phyloP scores from a whole-genome alignment of 2,888 invertebrate genomes.

The Drosophila emarginata region DNA sequence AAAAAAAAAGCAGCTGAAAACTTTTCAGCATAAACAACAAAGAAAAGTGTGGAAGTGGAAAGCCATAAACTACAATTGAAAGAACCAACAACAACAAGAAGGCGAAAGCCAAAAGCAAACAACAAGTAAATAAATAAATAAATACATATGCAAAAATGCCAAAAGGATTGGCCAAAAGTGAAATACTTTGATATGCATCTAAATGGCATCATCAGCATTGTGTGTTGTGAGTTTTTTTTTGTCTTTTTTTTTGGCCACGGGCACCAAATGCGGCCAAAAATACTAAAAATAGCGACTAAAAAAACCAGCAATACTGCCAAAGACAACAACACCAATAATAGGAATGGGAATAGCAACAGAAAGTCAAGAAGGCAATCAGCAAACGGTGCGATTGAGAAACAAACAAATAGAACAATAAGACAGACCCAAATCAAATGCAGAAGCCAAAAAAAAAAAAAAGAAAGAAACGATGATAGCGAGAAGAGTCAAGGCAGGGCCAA shows the following conservation, averaged over 20 bases:
- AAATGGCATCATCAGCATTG: conserved; percentile 75
- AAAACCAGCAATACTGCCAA: background rate
- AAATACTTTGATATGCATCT: conserved; percentile 75
- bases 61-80: conserved; percentile 69
- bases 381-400: conserved; percentile 59
- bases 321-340: conserved; percentile 7
- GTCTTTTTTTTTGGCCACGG: conserved; percentile 19
- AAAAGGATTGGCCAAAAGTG: conserved; percentile 73
- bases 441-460: conserved; percentile 21
- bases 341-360: background rate
- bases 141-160: conserved; percentile 70
- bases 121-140: conserved; percentile 55
- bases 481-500: background rate
- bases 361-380: conserved; percentile 65
- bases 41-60: conserved; percentile 13
- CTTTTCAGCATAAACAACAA: conserved; percentile 64
- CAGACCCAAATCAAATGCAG: conserved; percentile 10
- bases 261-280: conserved; percentile 48
- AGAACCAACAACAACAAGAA: conserved; percentile 33
- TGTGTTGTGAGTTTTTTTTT: conserved; percentile 7
- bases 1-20: conserved; percentile 54
- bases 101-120: conserved; percentile 17
- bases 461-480: background rate
- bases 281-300: conserved; percentile 7
- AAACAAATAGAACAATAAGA: conserved; percentile 24